Base-by-base conservation (phyloP, 1,140 invertebrate genomes). In the Orussus abietinus region DNA sequence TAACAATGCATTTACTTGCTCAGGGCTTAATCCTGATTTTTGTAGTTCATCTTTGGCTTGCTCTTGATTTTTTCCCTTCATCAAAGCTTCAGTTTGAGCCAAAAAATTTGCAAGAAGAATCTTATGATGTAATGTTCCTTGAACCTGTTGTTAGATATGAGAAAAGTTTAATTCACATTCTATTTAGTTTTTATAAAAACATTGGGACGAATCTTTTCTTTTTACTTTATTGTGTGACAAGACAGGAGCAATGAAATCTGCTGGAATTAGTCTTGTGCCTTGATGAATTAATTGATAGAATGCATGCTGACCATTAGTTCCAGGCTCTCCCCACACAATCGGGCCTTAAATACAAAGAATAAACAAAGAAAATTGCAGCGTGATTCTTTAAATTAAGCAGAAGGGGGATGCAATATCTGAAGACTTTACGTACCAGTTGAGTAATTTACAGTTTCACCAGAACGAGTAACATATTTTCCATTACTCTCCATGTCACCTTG, bases 401-500 rank as follows among this genome's bases (percentile, higher is more conserved):
- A n/a, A n/a, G n/a, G n/a, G n/a, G n/a, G n/a, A n/a, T n/a, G n/a
- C n/a, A n/a, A 6, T 33, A 42, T 21, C 26, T 22, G 18, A 18
- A 31, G 20, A 42, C 15, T 38, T n/a, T n/a, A n/a, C n/a, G n/a
- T 50, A 65, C 95, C 95, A 5, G 94, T 97, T 18, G 70, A 77
- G 67, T 94, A 95, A 52, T 83, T 69, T 1, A 92, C 93, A 11
- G 64, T 66, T 25, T 80, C 64, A 0, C 92, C 91, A 49, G 78
- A 79, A 26, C 86, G 79, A 6, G 90, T 96, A 7, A 88, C 85
- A 62, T 86, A 96, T 77, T 99, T 99, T 55, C 97, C 97, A 77
- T 99, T 99, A 45, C 92, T 97, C 74, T 99, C 97, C 97, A 99
- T 99, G 67, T 99, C 97, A 7, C 96, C 96, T 78, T 99, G 97